A percentile compares a stretch with the other conserved stretches of the same genome.
Conservation (phyloP, 2,113 vertebrate species). For the Hypanus sabinus region DNA sequence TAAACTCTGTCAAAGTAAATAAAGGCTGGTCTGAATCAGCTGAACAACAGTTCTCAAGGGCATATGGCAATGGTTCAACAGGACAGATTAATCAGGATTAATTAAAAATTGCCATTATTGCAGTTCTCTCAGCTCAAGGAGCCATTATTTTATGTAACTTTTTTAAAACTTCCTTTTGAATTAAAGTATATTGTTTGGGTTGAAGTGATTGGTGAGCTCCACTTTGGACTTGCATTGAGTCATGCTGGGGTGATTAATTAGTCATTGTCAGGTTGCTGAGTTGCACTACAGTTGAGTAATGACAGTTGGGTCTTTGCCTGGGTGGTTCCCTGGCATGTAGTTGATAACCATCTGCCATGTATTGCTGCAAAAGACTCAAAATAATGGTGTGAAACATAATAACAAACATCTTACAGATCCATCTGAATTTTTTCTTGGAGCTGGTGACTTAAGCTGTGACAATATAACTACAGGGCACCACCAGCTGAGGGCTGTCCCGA, state of each 20-base stretch:
- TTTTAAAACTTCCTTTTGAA: not conserved
- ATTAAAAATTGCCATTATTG: not conserved
- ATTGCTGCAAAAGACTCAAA: not conserved
- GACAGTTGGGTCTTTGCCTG: not conserved
- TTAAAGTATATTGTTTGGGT: not conserved
- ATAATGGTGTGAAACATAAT: not conserved
- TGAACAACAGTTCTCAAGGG: not conserved
- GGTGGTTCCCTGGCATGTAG: not conserved
- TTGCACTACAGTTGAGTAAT: not conserved
- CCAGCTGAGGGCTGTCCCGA: too few relatives aligned
- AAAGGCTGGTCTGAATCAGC: not conserved
- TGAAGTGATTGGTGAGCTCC: not conserved
- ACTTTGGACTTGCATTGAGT: not conserved
- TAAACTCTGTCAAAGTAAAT: slow-evolving; percentile 22
- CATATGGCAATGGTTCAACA: not conserved
- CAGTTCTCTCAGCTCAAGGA: not conserved
- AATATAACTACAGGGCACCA: too few relatives aligned
- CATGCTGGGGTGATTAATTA: not conserved
- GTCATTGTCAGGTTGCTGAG: not conserved
- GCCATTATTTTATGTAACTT: not conserved
- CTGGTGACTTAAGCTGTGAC: not conserved
- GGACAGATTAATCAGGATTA: not conserved
- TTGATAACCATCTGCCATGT: not conserved
- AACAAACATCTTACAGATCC: not conserved
- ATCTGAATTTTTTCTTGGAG: not conserved